Evolutionary conservation across 2,113 vertebrate species (phyloP).

Genomic region (Lophotis ruficrista): DNA sequence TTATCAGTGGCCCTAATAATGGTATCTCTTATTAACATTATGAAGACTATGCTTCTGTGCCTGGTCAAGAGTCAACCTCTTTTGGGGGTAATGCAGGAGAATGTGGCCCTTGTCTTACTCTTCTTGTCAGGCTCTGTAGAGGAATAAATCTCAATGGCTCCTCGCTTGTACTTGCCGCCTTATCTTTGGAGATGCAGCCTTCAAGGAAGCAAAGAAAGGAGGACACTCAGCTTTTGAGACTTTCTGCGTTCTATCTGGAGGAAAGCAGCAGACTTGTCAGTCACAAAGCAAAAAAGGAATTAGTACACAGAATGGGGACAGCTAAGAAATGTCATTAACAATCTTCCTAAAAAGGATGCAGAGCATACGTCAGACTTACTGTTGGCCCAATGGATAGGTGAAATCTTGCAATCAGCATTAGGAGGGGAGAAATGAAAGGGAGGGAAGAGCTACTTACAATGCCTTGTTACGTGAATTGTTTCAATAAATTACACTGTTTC

Average conservation of each 20-base stretch:
- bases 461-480: not conserved
- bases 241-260: not conserved
- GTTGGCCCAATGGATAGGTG: not conserved
- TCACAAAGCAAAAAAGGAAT: not conserved
- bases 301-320: not conserved
- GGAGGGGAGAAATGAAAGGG: not conserved
- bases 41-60: not conserved
- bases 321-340: not conserved
- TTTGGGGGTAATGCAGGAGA: not conserved
- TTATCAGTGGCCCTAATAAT: not conserved
- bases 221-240: not conserved
- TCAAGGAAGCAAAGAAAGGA: not conserved
- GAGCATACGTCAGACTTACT: not conserved
- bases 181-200: not conserved
- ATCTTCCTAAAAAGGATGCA: not conserved
- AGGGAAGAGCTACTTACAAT: not conserved
- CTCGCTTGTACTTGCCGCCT: not conserved
- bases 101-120: not conserved
- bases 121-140: not conserved
- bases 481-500: constrained; percentile 3
- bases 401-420: not conserved
- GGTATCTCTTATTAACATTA: not conserved
- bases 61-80: not conserved
- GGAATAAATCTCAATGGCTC: not conserved
- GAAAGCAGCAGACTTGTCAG: not conserved